These are phyloP conservation scores for Oeneis ivallda DNA, from an alignment of 2,888 invertebrate species.

Conservation along the genomic window DNA sequence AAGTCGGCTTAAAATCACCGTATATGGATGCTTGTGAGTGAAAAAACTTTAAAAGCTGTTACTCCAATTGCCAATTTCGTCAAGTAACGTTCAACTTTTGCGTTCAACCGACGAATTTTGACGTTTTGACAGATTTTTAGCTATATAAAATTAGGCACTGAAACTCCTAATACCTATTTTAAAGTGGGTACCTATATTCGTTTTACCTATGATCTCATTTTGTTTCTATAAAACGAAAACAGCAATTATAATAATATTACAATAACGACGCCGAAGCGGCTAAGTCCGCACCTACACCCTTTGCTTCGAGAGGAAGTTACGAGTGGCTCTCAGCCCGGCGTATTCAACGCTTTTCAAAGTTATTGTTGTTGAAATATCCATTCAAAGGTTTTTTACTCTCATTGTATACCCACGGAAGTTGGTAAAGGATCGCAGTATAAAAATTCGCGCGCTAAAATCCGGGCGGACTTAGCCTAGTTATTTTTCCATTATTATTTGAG, in stretches of 20 bases:
- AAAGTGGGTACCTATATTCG: background rate
- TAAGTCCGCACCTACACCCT: constrained; percentile 20
- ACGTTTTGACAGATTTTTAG: too few species aligned
- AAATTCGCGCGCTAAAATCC: constrained; percentile 18
- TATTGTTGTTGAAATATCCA: constrained; percentile 30
- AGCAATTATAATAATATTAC: constrained; percentile 9
- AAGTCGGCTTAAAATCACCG: too few species aligned
- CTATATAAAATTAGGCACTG: too few species aligned
- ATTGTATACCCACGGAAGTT: constrained; percentile 36
- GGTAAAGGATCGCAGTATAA: constrained; percentile 32
- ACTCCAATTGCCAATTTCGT: too few species aligned
- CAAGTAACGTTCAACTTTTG: too few species aligned
- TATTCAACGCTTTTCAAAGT: constrained; percentile 29
- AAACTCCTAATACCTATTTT: too few species aligned
- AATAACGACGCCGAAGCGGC: constrained; percentile 21
- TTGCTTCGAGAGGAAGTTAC: constrained; percentile 30
- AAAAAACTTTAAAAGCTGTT: too few species aligned
- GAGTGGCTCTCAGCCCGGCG: constrained; percentile 21
- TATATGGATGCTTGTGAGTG: too few species aligned
- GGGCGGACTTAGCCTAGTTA: constrained; percentile 10
- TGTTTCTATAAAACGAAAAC: background rate
- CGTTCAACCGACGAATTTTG: too few species aligned
- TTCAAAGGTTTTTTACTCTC: constrained; percentile 32
- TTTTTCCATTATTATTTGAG: constrained; percentile 5
- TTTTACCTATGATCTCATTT: background rate